phyloP scores from a whole-genome alignment of 2,113 vertebrate species.

The Aphelocoma coerulescens region DNA sequence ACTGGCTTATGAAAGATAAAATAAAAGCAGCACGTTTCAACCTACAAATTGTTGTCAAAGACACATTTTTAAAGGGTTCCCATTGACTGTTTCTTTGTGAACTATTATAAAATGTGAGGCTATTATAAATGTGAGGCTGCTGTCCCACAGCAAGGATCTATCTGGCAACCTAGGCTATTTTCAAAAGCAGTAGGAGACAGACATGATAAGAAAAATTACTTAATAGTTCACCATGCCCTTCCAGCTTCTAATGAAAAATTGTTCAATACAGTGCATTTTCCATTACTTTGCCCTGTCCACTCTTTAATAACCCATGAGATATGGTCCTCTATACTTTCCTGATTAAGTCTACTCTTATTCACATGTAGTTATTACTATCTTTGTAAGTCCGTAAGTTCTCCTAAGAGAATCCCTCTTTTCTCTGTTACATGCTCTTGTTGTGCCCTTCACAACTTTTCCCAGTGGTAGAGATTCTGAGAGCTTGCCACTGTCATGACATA shows the following conservation, averaged over 20 bases:
- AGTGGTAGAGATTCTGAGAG: not conserved
- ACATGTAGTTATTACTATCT: not conserved
- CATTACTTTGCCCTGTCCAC: not conserved
- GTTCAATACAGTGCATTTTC: not conserved
- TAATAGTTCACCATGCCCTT: not conserved
- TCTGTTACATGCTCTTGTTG: not conserved
- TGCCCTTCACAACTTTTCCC: not conserved
- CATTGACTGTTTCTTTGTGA: not conserved
- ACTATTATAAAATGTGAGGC: not conserved
- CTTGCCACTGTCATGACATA: not conserved
- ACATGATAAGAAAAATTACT: not conserved
- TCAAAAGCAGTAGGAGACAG: not conserved
- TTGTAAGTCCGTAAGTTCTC: not conserved
- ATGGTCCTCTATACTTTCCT: not conserved
- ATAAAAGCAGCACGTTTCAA: not conserved
- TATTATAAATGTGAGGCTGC: not conserved
- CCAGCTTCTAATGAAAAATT: not conserved
- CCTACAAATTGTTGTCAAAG: not conserved
- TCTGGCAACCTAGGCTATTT: not conserved
- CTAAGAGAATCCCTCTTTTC: not conserved
- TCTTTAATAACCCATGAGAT: not conserved
- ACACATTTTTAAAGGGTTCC: not conserved
- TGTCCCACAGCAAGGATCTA: not conserved
- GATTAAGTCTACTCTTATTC: not conserved
- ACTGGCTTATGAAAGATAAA: not conserved